Conservation (phyloP, 1,140 invertebrate genomes). For the Brachionus plicatilis region DNA sequence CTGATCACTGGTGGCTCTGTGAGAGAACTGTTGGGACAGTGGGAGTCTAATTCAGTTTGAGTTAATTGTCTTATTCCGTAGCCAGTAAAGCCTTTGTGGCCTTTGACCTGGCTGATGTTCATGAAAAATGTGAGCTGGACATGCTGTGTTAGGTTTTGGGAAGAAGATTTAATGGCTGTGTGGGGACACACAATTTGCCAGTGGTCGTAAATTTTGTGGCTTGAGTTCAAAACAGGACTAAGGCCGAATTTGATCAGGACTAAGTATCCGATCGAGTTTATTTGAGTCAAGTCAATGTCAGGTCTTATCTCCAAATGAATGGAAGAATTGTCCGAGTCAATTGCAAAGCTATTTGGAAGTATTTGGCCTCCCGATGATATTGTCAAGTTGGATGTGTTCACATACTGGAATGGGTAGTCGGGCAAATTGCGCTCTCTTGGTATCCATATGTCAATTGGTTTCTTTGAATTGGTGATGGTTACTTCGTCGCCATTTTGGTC, state of each 20-base stretch:
- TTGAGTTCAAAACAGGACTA: not conserved
- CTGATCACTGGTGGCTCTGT: not conserved
- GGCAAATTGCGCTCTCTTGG: not conserved
- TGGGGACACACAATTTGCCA: constrained; percentile 10
- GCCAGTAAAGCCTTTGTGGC: not conserved
- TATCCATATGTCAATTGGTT: not conserved
- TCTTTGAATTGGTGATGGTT: not conserved
- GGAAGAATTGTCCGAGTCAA: not conserved
- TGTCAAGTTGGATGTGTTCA: not conserved
- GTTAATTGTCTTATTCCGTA: not conserved
- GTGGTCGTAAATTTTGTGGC: not conserved
- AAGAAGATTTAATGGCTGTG: not conserved
- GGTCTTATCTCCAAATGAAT: constrained; percentile 24
- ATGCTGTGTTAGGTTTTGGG: not conserved
- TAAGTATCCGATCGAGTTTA: not conserved
- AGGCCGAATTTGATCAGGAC: not conserved
- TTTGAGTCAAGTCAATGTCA: not conserved
- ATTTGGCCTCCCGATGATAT: not conserved
- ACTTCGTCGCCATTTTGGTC: constrained; percentile 4
- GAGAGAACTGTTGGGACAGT: not conserved
- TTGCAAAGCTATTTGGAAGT: not conserved
- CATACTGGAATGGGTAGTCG: not conserved
- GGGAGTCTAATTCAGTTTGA: not conserved
- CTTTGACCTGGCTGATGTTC: not conserved
- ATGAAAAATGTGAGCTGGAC: not conserved